Evolutionary conservation across 2,113 vertebrate genomes (phyloP).

Genomic region (Lota lota): DNA sequence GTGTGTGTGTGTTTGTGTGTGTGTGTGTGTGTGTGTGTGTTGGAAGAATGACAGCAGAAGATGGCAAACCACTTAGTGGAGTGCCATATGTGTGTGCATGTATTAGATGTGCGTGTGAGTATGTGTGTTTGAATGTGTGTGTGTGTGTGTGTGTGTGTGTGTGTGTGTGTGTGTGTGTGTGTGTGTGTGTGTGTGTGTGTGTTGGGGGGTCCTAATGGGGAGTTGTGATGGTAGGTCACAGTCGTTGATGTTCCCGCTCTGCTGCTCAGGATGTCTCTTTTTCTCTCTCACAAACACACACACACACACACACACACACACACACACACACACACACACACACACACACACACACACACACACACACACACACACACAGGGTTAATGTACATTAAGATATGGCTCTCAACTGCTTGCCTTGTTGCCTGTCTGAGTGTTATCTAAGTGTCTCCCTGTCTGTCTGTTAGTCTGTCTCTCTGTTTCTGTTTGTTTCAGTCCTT

Average conservation of each 20-base stretch:
- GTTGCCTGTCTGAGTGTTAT: not conserved
- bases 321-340: too few relatives aligned
- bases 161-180: constrained; percentile 5
- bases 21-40: constrained; percentile 19
- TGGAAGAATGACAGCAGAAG: constrained; percentile 36
- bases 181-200: too few relatives aligned
- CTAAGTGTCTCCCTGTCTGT: not conserved
- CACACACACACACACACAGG: not conserved
- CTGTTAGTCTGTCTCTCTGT: not conserved
- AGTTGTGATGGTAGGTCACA: constrained; percentile 23
- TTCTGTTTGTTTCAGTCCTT: not conserved
- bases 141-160: not conserved
- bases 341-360: too few relatives aligned
- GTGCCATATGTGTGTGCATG: constrained; percentile 14
- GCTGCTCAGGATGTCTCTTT: constrained; percentile 9
- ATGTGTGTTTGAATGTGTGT: constrained; percentile 3
- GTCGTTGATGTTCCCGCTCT: not conserved
- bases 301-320: not conserved
- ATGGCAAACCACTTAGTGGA: constrained; percentile 50
- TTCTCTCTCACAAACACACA: not conserved
- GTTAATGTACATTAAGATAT: not conserved
- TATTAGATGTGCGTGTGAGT: constrained; percentile 1
- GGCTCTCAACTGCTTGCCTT: not conserved
- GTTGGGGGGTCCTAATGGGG: constrained; percentile 46
- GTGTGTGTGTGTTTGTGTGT: constrained; percentile 10